Evolutionary conservation across 2,888 invertebrate genomes (phyloP), one percentile per base, ranked within the genome.

Genomic region (Rotaria socialis): DNA sequence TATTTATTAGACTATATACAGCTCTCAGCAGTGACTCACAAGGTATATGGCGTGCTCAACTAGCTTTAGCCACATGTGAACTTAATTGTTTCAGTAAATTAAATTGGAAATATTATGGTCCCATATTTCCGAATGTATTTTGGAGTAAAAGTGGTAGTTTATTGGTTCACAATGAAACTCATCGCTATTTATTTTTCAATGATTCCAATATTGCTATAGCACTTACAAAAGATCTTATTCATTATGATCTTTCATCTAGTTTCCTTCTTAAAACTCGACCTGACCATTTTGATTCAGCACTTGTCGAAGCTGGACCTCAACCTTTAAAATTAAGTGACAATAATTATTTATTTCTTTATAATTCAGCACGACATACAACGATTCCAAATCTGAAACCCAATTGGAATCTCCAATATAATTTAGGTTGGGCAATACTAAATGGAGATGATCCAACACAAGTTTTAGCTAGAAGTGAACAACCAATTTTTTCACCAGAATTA

Each of bases 121-220:
- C 80, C 24, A 14, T 80, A 47, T 80, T 80, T 47, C 47, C 80
- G 24, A n/a, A 80, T 47, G 43, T 47, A 47, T 80, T 80, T 80
- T 80, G 80, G 80, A 19, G 80, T n/a, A 80, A 80, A 47, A 80
- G 80, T 47, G 80, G 80, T 24, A n/a, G 47, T n/a, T 47, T 80
- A n/a, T 80, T 80, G n/a, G 47, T 80, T 80, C 80, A 80, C 47
- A 80, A 80, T 47, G 43, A 43, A 1, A 80, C 80, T n/a, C 47
- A 80, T 47, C 43, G 80, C 24, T 80, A 80, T 80, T n/a, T 80
- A 24, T 80, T 80, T 47, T 80, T 80, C n/a, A 80, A 80, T 80
- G 80, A 80, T 80, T 80, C 80, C 47, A 80, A 80, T 47, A 47
- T 80, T n/a, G 24, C 80, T n/a, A 47, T 80, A 24, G 80, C 80